Conservation (phyloP, 2,113 vertebrate genomes). For the Gobiocypris rarus region DNA sequence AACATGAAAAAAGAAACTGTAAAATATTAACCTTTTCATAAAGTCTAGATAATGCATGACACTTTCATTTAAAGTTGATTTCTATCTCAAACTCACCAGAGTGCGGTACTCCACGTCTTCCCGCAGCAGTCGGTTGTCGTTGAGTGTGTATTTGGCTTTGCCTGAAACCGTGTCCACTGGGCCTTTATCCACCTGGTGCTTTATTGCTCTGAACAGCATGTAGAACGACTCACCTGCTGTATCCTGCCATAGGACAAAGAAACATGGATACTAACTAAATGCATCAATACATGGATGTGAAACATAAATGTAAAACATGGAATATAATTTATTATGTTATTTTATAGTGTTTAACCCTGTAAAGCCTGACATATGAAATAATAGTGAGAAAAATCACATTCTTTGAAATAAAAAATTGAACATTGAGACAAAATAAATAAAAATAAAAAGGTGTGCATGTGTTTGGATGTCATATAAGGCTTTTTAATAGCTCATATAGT, state of each 20-base stretch:
- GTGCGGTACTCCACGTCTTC: constrained; percentile 95
- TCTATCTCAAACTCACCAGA: constrained; percentile 73
- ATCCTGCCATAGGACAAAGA: constrained; percentile 76
- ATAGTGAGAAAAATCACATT: background rate
- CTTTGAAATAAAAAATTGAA: too few relatives aligned
- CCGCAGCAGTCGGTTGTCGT: constrained; percentile 92
- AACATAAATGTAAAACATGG: background rate
- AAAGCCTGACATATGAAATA: background rate
- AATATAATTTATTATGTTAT: background rate
- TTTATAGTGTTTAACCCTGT: background rate
- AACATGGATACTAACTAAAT: background rate
- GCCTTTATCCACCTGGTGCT: constrained; percentile 97
- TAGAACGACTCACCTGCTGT: constrained; percentile 94
- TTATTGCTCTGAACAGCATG: constrained; percentile 97
- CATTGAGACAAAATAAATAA: too few relatives aligned
- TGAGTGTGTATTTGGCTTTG: constrained; percentile 96
- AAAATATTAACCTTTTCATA: background rate
- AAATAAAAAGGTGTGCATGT: too few relatives aligned
- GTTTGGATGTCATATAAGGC: too few relatives aligned
- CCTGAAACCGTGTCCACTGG: constrained; percentile 95
- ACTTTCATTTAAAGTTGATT: background rate
- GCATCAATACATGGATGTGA: background rate
- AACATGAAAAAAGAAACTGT: background rate
- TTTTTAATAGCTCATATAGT: too few relatives aligned
- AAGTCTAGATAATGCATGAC: background rate